Percentiles rank a stretch among this genome's conserved stretches.
Conservation (phyloP, 2,113 vertebrate genomes). For the Hippocampus guttulatus region DNA sequence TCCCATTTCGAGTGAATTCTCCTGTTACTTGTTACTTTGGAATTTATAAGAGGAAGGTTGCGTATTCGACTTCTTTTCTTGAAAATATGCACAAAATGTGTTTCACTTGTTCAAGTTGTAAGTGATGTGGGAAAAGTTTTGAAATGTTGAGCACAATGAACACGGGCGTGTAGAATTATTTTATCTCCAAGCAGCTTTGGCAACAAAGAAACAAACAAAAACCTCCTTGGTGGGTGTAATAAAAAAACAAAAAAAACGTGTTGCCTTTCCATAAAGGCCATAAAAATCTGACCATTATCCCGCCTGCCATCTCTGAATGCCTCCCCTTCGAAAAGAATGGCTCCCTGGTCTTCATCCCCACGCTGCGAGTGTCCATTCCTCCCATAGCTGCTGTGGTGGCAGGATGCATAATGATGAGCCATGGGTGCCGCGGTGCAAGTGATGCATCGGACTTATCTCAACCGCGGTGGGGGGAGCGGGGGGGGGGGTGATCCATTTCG, state of each 20-base stretch:
- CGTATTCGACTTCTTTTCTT: too few relatives aligned
- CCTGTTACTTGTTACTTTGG: too few relatives aligned
- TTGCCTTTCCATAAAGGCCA: not conserved
- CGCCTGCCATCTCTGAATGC: not conserved
- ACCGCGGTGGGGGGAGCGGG: not conserved
- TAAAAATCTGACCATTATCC: not conserved
- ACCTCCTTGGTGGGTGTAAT: not conserved
- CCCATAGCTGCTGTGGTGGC: constrained; percentile 30
- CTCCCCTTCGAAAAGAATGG: not conserved
- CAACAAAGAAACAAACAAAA: not conserved
- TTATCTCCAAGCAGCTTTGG: not conserved
- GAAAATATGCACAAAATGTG: too few relatives aligned
- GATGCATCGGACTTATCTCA: constrained; percentile 39
- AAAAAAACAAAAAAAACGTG: not conserved
- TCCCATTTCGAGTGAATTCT: too few relatives aligned
- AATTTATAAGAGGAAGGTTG: too few relatives aligned
- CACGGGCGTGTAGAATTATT: not conserved
- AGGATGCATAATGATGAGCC: constrained; percentile 45
- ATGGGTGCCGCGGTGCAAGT: constrained; percentile 31
- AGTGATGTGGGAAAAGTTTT: not conserved
- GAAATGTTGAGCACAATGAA: not conserved
- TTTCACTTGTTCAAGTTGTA: not conserved
- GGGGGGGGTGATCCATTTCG: constrained; percentile 52
- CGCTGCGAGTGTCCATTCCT: constrained; percentile 34
- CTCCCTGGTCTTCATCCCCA: not conserved